Evolutionary conservation across 1,140 invertebrate species (phyloP), one percentile per base, ranked within the genome.

Genomic region (Nasonia vitripennis): DNA sequence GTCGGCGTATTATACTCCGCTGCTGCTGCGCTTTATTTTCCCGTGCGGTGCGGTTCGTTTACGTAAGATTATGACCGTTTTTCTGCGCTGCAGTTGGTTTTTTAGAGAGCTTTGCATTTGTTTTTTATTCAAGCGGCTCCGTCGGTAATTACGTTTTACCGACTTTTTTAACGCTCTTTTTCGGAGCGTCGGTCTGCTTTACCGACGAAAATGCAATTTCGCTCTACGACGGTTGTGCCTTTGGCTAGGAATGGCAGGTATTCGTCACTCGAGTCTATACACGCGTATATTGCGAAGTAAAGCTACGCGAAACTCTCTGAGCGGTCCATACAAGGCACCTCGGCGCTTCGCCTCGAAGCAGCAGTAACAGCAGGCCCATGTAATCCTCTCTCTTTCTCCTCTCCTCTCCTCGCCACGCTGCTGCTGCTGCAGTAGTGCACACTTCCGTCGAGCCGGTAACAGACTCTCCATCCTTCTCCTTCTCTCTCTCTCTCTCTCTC

Each of bases 281-380:
- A 34, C 41, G 10, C 9, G 17, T 62, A 62, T 62, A 62, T 62
- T 62, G 55, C 55, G 55, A 62, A 55, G 51, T 55, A 55, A 81
- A 41, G 23, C 79, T 12, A 68, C 79, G 9, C 7, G 51, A 68
- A 68, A 68, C 20, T 34, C 68, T 11, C 17, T 23, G 27, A 41
- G 23, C 78, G 78, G 78, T 80, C 78, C 78, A 80, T 80, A 80
- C 78, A 80, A 80, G 78, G 78, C n/a, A 80, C 78, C 67, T 70
- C 55, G 41, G 0, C 55, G 70, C 70, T 11, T 71, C 20, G 55
- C 20, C 55, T 62, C 55, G 55, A 17, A 7, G 14, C 48, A 51
- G 41, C 41, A 45, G 41, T 51, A 51, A 51, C 34, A 14, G 23
- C 45, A 71, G 67, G 79, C 55, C 79, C 79, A 34, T 81, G 79